These are phyloP conservation scores for Aphelinus certus DNA, from an alignment of 1,140 invertebrate species.

Conservation along the genomic window DNA sequence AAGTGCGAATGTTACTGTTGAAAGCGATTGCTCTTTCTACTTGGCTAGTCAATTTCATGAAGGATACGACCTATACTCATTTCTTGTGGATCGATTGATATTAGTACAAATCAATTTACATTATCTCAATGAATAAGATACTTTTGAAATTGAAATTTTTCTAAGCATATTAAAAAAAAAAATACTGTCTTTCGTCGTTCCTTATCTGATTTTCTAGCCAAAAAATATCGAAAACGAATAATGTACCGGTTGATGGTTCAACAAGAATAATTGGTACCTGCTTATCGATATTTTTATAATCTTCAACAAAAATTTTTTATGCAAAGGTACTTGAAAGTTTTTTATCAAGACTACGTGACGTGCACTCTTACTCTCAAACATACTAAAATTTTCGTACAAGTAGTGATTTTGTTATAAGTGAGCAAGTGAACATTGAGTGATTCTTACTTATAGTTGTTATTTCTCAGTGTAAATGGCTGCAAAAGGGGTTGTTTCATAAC, in stretches of 20 bases:
- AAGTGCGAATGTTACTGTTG: not conserved
- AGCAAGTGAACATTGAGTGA: conserved; percentile 27
- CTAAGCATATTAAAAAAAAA: not conserved
- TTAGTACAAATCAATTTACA: too few species aligned
- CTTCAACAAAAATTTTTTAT: conserved; percentile 13
- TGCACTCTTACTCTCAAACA: conserved; percentile 11
- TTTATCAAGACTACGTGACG: conserved; percentile 5
- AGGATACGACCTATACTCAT: too few species aligned
- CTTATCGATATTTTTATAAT: conserved; percentile 25
- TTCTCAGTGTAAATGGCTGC: conserved; percentile 13
- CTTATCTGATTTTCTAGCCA: conserved; percentile 14
- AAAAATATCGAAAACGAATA: not conserved
- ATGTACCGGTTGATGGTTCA: too few species aligned
- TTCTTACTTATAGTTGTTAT: conserved; percentile 28
- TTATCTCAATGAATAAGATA: too few species aligned
- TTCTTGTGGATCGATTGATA: too few species aligned
- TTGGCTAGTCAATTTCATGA: too few species aligned
- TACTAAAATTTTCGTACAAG: conserved; percentile 14
- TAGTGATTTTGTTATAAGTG: conserved; percentile 8
- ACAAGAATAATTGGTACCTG: not conserved
- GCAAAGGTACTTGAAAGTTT: conserved; percentile 11
- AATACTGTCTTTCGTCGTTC: not conserved
- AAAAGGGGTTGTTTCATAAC: conserved; percentile 7
- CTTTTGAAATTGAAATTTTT: too few species aligned
- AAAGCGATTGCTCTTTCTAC: too few species aligned